phyloP scores from a whole-genome alignment of 2,797 vertebrate genomes.

The Sebastes vulpes region DNA sequence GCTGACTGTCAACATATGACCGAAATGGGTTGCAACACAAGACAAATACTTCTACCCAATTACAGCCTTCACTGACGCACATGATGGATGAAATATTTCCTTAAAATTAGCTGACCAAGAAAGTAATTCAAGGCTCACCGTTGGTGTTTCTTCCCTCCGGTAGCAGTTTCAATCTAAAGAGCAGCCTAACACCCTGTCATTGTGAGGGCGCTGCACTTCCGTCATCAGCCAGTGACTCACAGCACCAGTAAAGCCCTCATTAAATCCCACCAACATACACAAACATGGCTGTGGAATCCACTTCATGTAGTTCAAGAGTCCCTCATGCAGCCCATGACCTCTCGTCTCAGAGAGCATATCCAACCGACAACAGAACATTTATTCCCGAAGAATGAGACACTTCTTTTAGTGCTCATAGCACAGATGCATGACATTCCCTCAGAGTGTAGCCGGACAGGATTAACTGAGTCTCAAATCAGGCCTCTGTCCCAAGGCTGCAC shows the following conservation, averaged over 20 bases:
- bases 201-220: slow-evolving; percentile 56
- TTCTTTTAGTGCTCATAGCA: slow-evolving; percentile 50
- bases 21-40: neutral
- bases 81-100: slow-evolving; percentile 10
- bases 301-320: neutral
- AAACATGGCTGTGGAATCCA: slow-evolving; percentile 67
- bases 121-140: slow-evolving; percentile 8
- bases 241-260: slow-evolving; percentile 57
- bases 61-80: slow-evolving; percentile 7
- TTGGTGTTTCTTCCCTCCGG: slow-evolving; percentile 9
- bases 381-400: slow-evolving; percentile 45
- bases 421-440: slow-evolving; percentile 48
- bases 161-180: slow-evolving; percentile 51
- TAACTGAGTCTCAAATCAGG: slow-evolving; percentile 21
- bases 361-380: slow-evolving; percentile 48
- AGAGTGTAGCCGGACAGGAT: too few species aligned
- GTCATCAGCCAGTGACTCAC: slow-evolving; percentile 68
- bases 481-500: slow-evolving; percentile 12
- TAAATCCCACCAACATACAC: slow-evolving; percentile 71
- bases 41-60: slow-evolving; percentile 11
- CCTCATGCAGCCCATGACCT: slow-evolving; percentile 1
- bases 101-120: slow-evolving; percentile 15
- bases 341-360: slow-evolving; percentile 15
- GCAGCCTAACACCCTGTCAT: slow-evolving; percentile 69
- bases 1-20: slow-evolving; percentile 18